A percentile compares a stretch with the other conserved stretches of the same genome.
phyloP scores from a whole-genome alignment of 2,888 invertebrate species.

The Sicus ferrugineus region DNA sequence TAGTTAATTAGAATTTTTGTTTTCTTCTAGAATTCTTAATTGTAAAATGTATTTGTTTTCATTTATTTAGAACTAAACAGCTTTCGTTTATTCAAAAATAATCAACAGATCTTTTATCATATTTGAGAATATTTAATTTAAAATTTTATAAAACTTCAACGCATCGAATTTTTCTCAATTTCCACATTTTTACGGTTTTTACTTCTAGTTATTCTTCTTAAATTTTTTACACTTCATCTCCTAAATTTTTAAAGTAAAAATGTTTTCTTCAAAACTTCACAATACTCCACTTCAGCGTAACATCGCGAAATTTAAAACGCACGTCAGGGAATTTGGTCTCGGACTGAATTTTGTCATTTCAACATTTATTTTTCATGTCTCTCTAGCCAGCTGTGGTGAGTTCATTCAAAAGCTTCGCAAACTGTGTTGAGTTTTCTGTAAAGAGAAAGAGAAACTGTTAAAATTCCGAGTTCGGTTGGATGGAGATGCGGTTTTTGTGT shows the following conservation, averaged over 20 bases:
- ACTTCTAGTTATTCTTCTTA: background rate
- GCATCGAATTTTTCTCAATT: background rate
- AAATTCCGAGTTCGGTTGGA: background rate
- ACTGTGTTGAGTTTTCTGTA: constrained; percentile 16
- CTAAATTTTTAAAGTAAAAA: constrained; percentile 35
- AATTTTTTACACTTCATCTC: constrained; percentile 45
- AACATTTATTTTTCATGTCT: constrained; percentile 10
- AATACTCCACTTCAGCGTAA: constrained; percentile 44
- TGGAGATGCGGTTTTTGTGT: background rate
- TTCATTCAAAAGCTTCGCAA: constrained; percentile 15
- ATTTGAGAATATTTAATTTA: background rate
- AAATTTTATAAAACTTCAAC: background rate
- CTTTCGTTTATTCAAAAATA: too few relatives aligned
- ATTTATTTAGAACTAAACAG: too few relatives aligned
- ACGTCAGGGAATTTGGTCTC: constrained; percentile 63
- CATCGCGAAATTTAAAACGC: constrained; percentile 52
- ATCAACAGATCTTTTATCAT: too few relatives aligned
- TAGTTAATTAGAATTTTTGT: too few relatives aligned
- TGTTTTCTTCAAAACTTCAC: constrained; percentile 25
- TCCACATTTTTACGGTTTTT: background rate
- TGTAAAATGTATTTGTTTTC: too few relatives aligned
- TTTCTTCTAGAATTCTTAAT: too few relatives aligned
- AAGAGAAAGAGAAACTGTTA: constrained; percentile 1
- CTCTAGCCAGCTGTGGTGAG: constrained; percentile 15
- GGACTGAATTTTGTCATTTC: constrained; percentile 49